Percentiles rank a stretch among this genome's conserved stretches.
Conservation (phyloP, 2,113 vertebrate species). For the Rhinichthys klamathensis region DNA sequence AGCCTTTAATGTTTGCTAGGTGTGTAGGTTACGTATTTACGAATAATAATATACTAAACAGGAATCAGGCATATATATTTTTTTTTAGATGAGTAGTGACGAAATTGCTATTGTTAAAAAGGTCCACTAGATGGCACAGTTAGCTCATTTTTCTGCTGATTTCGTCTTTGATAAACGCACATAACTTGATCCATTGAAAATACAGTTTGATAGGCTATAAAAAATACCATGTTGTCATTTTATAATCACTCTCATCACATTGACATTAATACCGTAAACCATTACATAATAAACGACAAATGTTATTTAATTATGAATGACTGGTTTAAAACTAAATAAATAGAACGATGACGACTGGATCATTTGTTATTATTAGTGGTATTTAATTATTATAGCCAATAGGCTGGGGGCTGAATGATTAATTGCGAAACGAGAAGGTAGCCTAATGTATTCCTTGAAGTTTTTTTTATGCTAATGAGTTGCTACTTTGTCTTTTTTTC, state of each 20-base stretch:
- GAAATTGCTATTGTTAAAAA: background rate
- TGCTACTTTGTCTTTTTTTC: too few relatives aligned
- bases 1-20: background rate
- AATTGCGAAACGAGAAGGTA: background rate
- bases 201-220: background rate
- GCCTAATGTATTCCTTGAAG: background rate
- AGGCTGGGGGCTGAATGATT: background rate
- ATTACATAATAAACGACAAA: background rate
- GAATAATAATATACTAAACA: background rate
- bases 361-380: background rate
- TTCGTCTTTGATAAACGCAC: background rate
- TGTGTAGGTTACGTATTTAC: background rate
- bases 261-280: background rate
- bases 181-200: background rate
- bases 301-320: background rate
- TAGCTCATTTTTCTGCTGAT: background rate
- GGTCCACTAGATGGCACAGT: conserved; percentile 29
- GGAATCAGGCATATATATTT: background rate
- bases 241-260: background rate
- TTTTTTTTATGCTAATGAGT: background rate
- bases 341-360: background rate
- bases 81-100: background rate
- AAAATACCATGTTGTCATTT: background rate
- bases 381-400: background rate
- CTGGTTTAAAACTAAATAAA: background rate